These are phyloP conservation scores for Gonatopus flavifemur DNA, from an alignment of 1,140 invertebrate species.

Conservation along the genomic window DNA sequence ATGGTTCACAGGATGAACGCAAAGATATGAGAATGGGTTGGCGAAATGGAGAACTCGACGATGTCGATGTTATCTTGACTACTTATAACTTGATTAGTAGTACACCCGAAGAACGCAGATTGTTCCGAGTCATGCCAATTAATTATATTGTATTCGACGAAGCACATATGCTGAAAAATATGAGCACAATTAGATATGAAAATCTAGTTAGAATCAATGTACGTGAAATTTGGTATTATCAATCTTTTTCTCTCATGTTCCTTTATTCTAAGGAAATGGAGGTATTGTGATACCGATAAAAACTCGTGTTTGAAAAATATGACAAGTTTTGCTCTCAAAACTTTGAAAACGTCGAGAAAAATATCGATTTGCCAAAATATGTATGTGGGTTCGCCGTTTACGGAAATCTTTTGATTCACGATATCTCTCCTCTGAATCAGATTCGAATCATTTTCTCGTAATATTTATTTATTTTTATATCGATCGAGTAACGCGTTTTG, in stretches of 20 bases:
- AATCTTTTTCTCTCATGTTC: no score
- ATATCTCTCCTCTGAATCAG: conserved; percentile 7
- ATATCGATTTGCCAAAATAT: neutral
- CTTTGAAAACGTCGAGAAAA: no score
- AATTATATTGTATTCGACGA: conserved; percentile 96
- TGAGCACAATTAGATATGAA: conserved; percentile 88
- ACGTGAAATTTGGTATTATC: no score
- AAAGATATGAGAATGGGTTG: conserved; percentile 74
- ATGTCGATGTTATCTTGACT: conserved; percentile 84
- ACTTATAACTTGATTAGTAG: conserved; percentile 83
- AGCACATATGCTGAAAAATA: conserved; percentile 97
- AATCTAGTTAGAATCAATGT: conserved; percentile 87
- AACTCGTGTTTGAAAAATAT: no score
- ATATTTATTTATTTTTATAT: no score
- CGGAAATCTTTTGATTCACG: neutral
- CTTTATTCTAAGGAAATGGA: no score
- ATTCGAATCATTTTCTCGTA: no score
- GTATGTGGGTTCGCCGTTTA: conserved; percentile 2
- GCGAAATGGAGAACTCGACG: conserved; percentile 71
- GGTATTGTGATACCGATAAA: no score
- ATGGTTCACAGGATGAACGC: conserved; percentile 84
- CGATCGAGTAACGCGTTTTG: no score
- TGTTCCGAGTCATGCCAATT: conserved; percentile 87
- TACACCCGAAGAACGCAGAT: conserved; percentile 83
- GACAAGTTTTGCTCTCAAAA: no score